Percentiles rank a stretch among this genome's conserved stretches.
phyloP scores from a whole-genome alignment of 2,113 vertebrate species.

The Mesoclemmys tuberculata region DNA sequence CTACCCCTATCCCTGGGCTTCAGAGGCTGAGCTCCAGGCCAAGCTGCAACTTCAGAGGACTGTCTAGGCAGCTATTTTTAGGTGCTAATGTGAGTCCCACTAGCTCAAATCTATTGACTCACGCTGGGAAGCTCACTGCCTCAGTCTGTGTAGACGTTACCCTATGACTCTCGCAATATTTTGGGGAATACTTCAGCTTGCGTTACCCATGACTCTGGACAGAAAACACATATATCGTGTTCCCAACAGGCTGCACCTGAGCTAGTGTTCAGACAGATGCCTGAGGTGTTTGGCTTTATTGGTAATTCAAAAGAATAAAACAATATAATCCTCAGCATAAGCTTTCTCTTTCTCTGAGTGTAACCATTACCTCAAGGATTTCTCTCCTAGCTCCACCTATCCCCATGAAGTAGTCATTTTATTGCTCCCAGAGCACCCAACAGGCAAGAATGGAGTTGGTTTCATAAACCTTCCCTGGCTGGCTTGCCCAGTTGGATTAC shows the following conservation, averaged over 20 bases:
- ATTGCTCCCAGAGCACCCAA: too few species aligned
- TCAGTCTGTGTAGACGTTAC: not conserved
- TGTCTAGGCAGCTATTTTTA: not conserved
- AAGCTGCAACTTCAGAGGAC: not conserved
- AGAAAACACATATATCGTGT: rapidly evolving
- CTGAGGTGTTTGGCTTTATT: rapidly evolving
- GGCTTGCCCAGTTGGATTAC: too few species aligned
- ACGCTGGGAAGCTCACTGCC: not conserved
- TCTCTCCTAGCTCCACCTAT: rapidly evolving
- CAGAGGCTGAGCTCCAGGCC: not conserved
- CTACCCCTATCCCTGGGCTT: not conserved
- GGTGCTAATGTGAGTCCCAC: not conserved
- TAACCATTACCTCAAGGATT: rapidly evolving
- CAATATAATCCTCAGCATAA: rapidly evolving
- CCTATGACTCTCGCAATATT: not conserved
- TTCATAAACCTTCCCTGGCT: too few species aligned
- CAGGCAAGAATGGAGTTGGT: too few species aligned
- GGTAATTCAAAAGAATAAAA: rapidly evolving
- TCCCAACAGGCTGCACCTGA: rapidly evolving
- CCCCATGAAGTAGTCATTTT: too few species aligned
- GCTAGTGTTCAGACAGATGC: rapidly evolving
- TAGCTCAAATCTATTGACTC: not conserved
- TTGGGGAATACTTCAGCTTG: rapidly evolving
- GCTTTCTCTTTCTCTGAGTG: too few species aligned
- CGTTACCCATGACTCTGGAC: not conserved